A percentile compares a stretch with the other conserved stretches of the same genome.
These are phyloP conservation scores for Drosophila imparisetae DNA, from an alignment of 2,888 invertebrate species.

Conservation along the genomic window DNA sequence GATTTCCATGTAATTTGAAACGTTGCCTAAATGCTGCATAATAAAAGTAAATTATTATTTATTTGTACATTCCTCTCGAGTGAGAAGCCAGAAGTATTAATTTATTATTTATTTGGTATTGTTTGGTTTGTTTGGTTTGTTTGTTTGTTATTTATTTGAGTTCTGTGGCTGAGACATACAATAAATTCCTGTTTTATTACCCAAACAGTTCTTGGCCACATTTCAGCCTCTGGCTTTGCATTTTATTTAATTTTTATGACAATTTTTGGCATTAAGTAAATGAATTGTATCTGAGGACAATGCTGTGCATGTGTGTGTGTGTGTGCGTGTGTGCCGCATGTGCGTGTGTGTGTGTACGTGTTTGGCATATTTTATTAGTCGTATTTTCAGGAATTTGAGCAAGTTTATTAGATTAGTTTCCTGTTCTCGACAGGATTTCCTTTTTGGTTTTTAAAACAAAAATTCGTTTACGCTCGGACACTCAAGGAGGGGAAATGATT, in stretches of 20 bases:
- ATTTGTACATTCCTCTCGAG: slow-evolving; percentile 65
- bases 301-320: slow-evolving; percentile 3
- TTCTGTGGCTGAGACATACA: slow-evolving; percentile 48
- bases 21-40: slow-evolving; percentile 54
- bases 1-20: slow-evolving; percentile 65
- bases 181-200: slow-evolving; percentile 53
- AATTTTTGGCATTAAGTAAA: slow-evolving; percentile 23
- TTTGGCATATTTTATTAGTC: slow-evolving; percentile 1
- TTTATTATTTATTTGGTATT: slow-evolving; percentile 75
- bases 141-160: slow-evolving; percentile 46
- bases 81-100: slow-evolving; percentile 35
- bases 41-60: slow-evolving; percentile 73
- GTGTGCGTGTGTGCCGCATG: slow-evolving; percentile 8
- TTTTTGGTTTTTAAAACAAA: not conserved
- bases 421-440: not conserved
- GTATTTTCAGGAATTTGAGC: not conserved
- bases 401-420: not conserved
- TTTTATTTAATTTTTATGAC: slow-evolving; percentile 36
- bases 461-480: not conserved
- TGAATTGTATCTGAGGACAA: slow-evolving; percentile 38
- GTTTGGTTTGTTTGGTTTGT: slow-evolving; percentile 27
- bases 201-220: slow-evolving; percentile 21
- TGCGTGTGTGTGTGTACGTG: slow-evolving; percentile 13
- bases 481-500: not conserved
- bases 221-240: slow-evolving; percentile 15